These are phyloP conservation scores for Aromia moschata DNA, from an alignment of 2,888 invertebrate species.

Conservation along the genomic window DNA sequence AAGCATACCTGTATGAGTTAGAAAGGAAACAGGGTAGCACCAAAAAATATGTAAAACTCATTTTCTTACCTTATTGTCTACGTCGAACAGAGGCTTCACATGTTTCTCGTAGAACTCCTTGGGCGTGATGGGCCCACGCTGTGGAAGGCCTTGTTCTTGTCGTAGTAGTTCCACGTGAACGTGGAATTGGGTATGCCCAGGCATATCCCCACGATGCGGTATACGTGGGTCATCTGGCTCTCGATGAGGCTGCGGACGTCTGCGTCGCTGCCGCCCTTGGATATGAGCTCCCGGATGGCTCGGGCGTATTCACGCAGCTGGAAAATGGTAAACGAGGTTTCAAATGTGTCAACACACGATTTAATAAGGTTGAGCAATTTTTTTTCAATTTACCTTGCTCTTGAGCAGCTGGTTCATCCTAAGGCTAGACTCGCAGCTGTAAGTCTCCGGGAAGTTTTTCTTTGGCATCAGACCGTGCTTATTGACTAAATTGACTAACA, in stretches of 20 bases:
- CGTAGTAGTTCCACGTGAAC: slow-evolving; percentile 87
- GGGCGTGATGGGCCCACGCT: slow-evolving; percentile 80
- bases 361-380: no score
- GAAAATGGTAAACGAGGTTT: background rate
- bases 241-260: slow-evolving; percentile 71
- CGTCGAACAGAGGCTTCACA: slow-evolving; percentile 81
- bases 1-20: slow-evolving; percentile 88
- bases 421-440: slow-evolving; percentile 77
- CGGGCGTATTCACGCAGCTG: slow-evolving; percentile 85
- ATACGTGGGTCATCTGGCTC: slow-evolving; percentile 79
- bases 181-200: slow-evolving; percentile 82
- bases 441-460: slow-evolving; percentile 85
- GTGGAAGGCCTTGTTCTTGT: slow-evolving; percentile 79
- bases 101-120: slow-evolving; percentile 81
- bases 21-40: background rate
- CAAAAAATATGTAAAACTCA: background rate
- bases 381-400: slow-evolving; percentile 85
- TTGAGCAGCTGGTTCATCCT: slow-evolving; percentile 82
- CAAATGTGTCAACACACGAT: no score
- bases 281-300: slow-evolving; percentile 73
- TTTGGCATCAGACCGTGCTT: slow-evolving; percentile 91
- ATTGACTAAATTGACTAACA: slow-evolving; percentile 87
- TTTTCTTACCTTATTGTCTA: slow-evolving; percentile 74
- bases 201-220: slow-evolving; percentile 84
- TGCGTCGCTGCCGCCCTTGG: slow-evolving; percentile 69